These are phyloP conservation scores for Nemurella pictetii DNA, from an alignment of 2,888 invertebrate species.

Conservation along the genomic window DNA sequence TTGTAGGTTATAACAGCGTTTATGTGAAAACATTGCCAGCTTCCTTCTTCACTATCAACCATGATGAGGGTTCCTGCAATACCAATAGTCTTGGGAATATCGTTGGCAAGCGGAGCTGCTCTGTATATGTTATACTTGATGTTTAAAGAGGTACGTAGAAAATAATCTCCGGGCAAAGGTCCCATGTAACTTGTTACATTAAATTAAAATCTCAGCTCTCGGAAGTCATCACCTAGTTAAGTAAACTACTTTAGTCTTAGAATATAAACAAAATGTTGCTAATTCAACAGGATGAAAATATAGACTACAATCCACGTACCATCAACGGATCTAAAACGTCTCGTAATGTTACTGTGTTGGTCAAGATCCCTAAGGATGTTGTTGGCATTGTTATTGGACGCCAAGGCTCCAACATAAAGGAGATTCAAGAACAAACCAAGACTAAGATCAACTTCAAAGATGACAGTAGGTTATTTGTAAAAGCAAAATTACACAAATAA, in stretches of 20 bases:
- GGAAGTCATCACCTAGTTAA: too few species aligned
- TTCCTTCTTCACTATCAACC: neutral
- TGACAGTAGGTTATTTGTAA: constrained; percentile 44
- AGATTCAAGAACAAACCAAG: constrained; percentile 72
- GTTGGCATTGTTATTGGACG: constrained; percentile 60
- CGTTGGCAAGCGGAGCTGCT: constrained; percentile 8
- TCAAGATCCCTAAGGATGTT: constrained; percentile 50
- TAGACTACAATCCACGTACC: neutral
- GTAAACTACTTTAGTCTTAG: neutral
- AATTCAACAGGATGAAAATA: constrained; percentile 2
- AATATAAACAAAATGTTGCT: neutral
- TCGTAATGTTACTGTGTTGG: constrained; percentile 42
- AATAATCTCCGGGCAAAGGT: too few species aligned
- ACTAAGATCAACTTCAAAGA: constrained; percentile 61
- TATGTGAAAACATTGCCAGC: too few species aligned
- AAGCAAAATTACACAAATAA: constrained; percentile 42
- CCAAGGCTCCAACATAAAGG: constrained; percentile 74
- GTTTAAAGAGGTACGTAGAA: neutral
- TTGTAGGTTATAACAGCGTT: too few species aligned
- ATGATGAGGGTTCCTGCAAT: neutral
- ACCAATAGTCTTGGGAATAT: neutral
- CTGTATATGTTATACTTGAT: neutral
- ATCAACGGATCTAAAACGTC: constrained; percentile 36
- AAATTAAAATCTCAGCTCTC: too few species aligned
- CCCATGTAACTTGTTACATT: too few species aligned